Evolutionary conservation across 2,888 invertebrate species (phyloP), one percentile per base, ranked within the genome.

Genomic region (Drosophila conformis): DNA sequence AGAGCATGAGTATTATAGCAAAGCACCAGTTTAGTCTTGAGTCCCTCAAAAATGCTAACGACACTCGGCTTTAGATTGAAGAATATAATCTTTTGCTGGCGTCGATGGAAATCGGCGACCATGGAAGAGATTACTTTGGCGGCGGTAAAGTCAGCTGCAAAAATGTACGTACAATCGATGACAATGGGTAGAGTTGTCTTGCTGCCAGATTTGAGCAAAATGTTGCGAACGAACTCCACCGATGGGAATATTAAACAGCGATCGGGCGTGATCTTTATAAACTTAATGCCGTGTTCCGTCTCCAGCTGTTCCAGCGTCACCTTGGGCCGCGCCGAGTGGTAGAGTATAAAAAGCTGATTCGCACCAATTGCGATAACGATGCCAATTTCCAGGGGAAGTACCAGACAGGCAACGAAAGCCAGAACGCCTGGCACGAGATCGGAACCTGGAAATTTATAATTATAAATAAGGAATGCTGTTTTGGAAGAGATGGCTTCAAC

Each of bases 211-310:
- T 98, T 97, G 68, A 96, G 96, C 56, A 98, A 97, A 76, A 97
- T 94, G 90, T 96, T 96, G 73, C 97, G 94, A 72, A 98, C 97
- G 93, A 98, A 97, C 93, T 97, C 97, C 71, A 97, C 97, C 0
- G 97, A 97, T n/a, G 98, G 98, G 93, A 98, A 98, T 92, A 97
- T 97, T 51, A 98, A 94, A 91, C 97, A 97, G 76, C 97, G 95
- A 93, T 97, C 97, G 11, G 97, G 97, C 36, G 97, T 97, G 75
- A 97, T 94, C 95, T 97, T 96, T 56, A 97, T 94, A 93, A 97
- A 97, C 87, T 96, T 96, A 42, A 95, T 94, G 65, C 96, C 96
- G 49, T 94, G 94, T 73, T 94, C 94, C 94, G 96, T 94, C 83
- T 95, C 95, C 57, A 97, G 94, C 91, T 95, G 95, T 92, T 97